Conservation (phyloP, 2,888 invertebrate genomes). For the Mythimna pallens region DNA sequence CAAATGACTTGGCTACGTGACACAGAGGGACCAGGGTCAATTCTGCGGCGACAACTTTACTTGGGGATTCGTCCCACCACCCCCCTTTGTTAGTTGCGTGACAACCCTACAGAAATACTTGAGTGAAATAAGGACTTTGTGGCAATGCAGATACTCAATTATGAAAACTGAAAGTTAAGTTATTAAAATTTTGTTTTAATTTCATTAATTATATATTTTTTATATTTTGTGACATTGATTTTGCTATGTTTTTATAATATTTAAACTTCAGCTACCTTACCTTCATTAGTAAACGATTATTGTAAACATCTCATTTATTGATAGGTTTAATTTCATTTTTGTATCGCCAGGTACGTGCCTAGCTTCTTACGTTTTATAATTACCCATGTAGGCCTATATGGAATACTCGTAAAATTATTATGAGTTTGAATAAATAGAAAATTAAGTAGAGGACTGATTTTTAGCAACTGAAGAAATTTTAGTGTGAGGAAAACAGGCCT, state of each 20-base stretch:
- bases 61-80: slow-evolving; percentile 40
- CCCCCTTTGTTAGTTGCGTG: slow-evolving; percentile 54
- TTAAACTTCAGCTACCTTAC: no score
- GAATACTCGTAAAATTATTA: no score
- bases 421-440: no score
- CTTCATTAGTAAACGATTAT: no score
- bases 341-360: no score
- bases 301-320: no score
- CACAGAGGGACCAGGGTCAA: slow-evolving; percentile 53
- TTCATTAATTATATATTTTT: no score
- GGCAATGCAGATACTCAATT: not conserved
- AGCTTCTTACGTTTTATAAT: no score
- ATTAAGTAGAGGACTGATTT: not conserved
- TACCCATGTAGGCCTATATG: no score
- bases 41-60: slow-evolving; percentile 48
- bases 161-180: not conserved
- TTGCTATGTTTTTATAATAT: no score
- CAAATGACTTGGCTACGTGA: slow-evolving; percentile 82
- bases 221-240: no score
- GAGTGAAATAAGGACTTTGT: slow-evolving; percentile 20
- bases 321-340: no score
- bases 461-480: not conserved
- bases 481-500: not conserved
- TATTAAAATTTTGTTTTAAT: not conserved
- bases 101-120: slow-evolving; percentile 46